Evolutionary conservation across 2,113 vertebrate species (phyloP).

Genomic region (Daboia siamensis): DNA sequence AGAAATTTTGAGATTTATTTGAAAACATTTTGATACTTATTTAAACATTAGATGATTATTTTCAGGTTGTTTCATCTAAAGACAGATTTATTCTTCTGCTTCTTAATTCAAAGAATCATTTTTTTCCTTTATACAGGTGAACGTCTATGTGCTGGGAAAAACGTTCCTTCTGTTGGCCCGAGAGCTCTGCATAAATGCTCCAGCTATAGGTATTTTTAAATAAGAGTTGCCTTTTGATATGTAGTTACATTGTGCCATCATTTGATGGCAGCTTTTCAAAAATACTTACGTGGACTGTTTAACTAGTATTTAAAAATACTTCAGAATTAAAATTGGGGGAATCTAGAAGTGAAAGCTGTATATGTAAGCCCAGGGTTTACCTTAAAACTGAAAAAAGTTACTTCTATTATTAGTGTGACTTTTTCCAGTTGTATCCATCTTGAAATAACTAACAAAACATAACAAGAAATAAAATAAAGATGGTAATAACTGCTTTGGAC

Average conservation of each 20-base stretch:
- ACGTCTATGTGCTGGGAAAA: constrained; percentile 90
- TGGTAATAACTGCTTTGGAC: neutral
- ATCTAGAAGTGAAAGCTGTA: constrained; percentile 13
- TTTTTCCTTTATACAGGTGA: constrained; percentile 77
- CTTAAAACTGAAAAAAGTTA: neutral
- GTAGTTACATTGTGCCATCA: constrained; percentile 10
- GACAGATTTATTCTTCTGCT: neutral
- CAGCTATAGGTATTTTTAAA: constrained; percentile 86
- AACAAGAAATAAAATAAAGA: neutral
- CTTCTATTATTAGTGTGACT: neutral
- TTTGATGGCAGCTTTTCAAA: constrained; percentile 24
- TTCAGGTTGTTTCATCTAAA: neutral
- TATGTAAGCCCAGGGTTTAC: neutral
- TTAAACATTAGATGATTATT: neutral
- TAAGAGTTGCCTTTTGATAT: constrained; percentile 36
- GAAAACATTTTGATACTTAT: neutral
- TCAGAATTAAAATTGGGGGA: constrained; percentile 28
- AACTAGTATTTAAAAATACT: neutral
- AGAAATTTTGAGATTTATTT: neutral
- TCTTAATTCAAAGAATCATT: constrained; percentile 43
- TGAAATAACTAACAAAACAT: constrained; percentile 9
- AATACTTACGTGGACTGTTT: neutral
- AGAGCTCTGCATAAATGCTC: constrained; percentile 96
- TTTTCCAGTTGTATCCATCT: constrained; percentile 26
- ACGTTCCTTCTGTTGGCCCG: constrained; percentile 90